These are phyloP conservation scores for Antheraea mylitta DNA, from an alignment of 1,140 invertebrate genomes.

Conservation along the genomic window DNA sequence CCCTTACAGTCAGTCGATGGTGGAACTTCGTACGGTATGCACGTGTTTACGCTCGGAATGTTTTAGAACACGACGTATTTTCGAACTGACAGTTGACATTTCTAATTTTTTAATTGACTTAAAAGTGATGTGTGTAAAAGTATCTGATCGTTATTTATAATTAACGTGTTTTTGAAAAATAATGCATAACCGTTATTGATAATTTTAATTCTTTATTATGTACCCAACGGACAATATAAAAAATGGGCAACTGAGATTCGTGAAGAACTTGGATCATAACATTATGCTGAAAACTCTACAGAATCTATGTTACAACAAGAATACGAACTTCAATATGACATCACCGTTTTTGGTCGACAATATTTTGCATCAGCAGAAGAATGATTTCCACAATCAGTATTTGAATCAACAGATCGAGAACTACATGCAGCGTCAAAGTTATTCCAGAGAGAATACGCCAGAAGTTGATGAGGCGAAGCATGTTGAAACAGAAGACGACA, in stretches of 20 bases:
- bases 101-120: background rate
- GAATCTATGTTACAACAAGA: conserved; percentile 60
- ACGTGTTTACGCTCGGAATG: conserved; percentile 24
- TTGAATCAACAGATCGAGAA: conserved; percentile 70
- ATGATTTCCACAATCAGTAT: conserved; percentile 72
- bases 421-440: conserved; percentile 62
- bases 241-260: conserved; percentile 60
- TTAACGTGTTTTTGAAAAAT: conserved; percentile 1
- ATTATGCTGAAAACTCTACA: conserved; percentile 74
- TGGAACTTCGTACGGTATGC: conserved; percentile 25
- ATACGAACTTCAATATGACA: conserved; percentile 63
- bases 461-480: conserved; percentile 48
- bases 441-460: conserved; percentile 62
- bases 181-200: background rate
- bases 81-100: background rate
- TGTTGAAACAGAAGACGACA: conserved; percentile 51
- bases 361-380: conserved; percentile 72
- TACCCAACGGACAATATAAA: conserved; percentile 63
- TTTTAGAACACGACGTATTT: background rate
- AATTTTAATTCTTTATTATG: conserved; percentile 41
- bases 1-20: conserved; percentile 54
- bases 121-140: background rate
- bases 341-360: conserved; percentile 75
- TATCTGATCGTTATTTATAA: background rate
- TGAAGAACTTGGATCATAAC: conserved; percentile 55